Evolutionary conservation across 1,140 invertebrate species (phyloP), one percentile per base, ranked within the genome.

Genomic region (Musca vetustissima): DNA sequence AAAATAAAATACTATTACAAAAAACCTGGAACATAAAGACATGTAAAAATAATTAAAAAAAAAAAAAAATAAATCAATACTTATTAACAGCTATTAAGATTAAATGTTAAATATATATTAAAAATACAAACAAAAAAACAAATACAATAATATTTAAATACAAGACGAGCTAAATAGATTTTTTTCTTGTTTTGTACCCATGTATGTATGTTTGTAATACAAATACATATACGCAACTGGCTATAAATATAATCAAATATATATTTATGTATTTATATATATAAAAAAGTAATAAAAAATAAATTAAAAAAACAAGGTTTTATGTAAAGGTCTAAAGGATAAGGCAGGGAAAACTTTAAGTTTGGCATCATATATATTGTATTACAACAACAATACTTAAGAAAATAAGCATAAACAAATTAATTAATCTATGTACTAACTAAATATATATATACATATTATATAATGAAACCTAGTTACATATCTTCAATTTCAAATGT

Each of bases 381-480:
- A 43, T 43, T 64, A 69, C 32, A 25, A 69, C 48, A 64, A 69
- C 57, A 69, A 48, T 55, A 68, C 48, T 17, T n/a, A 57, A 32
- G 13, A 49, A 21, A 50, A 66, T 15, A 66, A 50, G 8, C 25
- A 66, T 24, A 25, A 66, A 50, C 19, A 52, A 48, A n/a, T 15
- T 1, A 66, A 66, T n/a, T n/a, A n/a, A n/a, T n/a, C n/a, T n/a
- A n/a, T 50, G 6, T 49, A 24, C n/a, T 50, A 24, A 28, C 6
- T 28, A 61, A 28, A 8, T 61, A 36, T 28, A 25, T 6, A 11
- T 61, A 19, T 52, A n/a, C 48, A 19, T 21, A 52, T 21, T 21
- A 52, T 52, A 52, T 52, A 28, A 61, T 11, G 24, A 61, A 61
- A n/a, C 11, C 14, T 61, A 24, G 19, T 2, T 21, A 61, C 57